Base-by-base conservation (phyloP, 1,140 invertebrate genomes). In the Camponotus floridanus region DNA sequence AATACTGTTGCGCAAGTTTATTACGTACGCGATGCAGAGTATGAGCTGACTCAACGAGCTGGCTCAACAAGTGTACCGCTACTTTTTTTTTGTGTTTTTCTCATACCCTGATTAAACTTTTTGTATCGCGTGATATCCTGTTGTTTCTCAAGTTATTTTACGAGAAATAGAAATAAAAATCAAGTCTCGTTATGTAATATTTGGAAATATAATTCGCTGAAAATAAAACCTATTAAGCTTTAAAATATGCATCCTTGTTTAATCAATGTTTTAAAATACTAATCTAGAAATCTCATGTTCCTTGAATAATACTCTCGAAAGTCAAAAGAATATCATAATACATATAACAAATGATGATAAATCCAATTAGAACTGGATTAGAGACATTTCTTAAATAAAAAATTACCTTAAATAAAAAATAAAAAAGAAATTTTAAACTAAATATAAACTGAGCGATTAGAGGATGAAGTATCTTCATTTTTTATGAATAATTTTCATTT, bases 61-160 rank as follows among this genome's bases (percentile, higher is more conserved):
- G 2, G 33, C 36, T 86, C 84, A 86, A 86, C 84, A 86, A 86
- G 84, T 86, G 64, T 48, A 86, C 21, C 36, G 42, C 18, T 21
- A 70, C 21, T 81, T 45, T 86, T 65, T 36, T 26, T 79, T 70
- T 79, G 55, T 86, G 15, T 18, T 15, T 51, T n/a, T 13, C 18
- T 42, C 13, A 4, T 8, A 48, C 9, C 6, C 13, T 9, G 84
- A 61, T 86, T 65, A 83, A 83, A 67, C n/a, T 78, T 76, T 78
- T 79, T 11, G 18, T 80, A 62, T 85, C 13, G 36, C 31, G n/a
- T 33, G 11, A 76, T 76, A 11, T 51, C 21, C 15, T 36, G n/a
- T 33, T 8, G 0, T 85, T 68, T 74, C 4, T 36, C 68, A 15
- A 51, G 13, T 51, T n/a, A 11, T 48, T 78, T 78, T 33, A 33